These are phyloP conservation scores for Sebastes miniatus DNA, from an alignment of 2,797 vertebrate species.

Conservation along the genomic window DNA sequence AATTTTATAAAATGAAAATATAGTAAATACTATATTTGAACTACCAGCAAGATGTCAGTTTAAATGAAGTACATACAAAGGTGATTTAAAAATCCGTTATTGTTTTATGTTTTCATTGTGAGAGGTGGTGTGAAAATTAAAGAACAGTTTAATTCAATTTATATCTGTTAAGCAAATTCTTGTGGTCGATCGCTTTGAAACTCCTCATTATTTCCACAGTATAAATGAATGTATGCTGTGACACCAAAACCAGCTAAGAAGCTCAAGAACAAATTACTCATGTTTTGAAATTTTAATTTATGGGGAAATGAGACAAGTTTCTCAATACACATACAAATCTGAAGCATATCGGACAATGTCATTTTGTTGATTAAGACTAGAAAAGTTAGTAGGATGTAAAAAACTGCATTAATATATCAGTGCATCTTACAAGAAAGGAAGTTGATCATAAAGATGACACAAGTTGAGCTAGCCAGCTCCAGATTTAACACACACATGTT, in stretches of 20 bases:
- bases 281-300: not conserved
- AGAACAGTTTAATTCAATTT: conserved; percentile 41
- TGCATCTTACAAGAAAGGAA: not conserved
- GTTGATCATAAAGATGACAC: not conserved
- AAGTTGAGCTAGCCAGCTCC: not conserved
- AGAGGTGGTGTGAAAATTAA: conserved; percentile 72
- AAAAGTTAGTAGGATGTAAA: not conserved
- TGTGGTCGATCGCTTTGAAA: not conserved
- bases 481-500: not conserved
- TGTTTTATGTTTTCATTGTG: conserved; percentile 67
- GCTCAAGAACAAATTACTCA: too few species aligned
- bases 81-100: conserved; percentile 56
- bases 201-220: not conserved
- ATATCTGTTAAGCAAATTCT: not conserved
- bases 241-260: not conserved
- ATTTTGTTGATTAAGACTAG: not conserved
- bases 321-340: not conserved
- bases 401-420: not conserved
- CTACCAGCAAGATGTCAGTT: conserved; percentile 61
- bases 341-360: not conserved
- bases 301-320: not conserved
- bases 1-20: conserved; percentile 82
- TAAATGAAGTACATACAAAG: conserved; percentile 70
- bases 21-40: conserved; percentile 71
- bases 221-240: not conserved